Percentiles rank a stretch among this genome's conserved stretches.
Conservation (phyloP, 2,113 vertebrate genomes). For the Onychorhynchus coronatus region DNA sequence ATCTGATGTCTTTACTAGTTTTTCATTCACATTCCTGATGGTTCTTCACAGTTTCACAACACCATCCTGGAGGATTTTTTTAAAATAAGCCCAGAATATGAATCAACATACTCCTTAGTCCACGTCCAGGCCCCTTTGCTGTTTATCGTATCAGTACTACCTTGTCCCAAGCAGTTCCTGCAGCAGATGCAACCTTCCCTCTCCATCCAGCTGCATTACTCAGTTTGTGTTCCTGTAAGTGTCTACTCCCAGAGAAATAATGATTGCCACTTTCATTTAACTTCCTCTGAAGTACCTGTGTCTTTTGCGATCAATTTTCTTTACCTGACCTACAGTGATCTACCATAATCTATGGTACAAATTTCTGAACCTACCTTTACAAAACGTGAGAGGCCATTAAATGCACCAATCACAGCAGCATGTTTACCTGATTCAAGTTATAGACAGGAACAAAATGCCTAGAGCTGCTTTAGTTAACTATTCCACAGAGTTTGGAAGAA, state of each 20-base stretch:
- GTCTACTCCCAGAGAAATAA: not conserved
- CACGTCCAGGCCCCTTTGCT: not conserved
- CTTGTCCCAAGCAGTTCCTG: not conserved
- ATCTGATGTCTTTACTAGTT: not conserved
- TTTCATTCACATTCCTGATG: not conserved
- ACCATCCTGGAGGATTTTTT: not conserved
- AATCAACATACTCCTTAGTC: not conserved
- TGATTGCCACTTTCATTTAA: not conserved
- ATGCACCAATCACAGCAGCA: fast-evolving
- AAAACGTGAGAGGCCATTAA: not conserved
- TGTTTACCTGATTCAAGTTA: not conserved
- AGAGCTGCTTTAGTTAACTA: not conserved
- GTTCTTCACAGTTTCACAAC: not conserved
- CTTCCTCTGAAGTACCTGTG: not conserved
- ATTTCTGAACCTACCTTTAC: not conserved
- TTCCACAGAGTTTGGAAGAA: not conserved
- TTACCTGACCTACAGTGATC: not conserved
- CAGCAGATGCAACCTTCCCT: not conserved
- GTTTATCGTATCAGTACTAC: not conserved
- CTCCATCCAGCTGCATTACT: not conserved
- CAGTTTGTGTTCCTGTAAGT: not conserved
- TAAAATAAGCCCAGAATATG: not conserved
- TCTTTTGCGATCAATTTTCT: not conserved
- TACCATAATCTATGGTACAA: not conserved
- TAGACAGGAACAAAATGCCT: not conserved